Base-by-base conservation (phyloP, 2,113 vertebrate genomes). In the Desmodus rotundus region DNA sequence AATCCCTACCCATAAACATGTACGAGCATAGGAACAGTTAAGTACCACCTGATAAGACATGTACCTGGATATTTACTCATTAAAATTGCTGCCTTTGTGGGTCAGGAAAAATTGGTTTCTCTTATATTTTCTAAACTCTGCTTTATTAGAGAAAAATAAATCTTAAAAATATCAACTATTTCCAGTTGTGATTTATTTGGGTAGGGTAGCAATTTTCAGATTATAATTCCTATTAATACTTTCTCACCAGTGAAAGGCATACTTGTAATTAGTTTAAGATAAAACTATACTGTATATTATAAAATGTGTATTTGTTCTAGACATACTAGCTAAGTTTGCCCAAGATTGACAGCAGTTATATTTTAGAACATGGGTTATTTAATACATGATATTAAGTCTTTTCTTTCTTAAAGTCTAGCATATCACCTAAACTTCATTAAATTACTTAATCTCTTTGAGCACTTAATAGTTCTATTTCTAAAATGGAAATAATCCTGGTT, bases 391-490 rank as follows among this genome's bases (percentile, higher is more conserved):
- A 74, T 65, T 93, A 22, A 83, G 63, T 33, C 81, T 43, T 78
- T 84, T 65, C 33, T 74, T 87, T 83, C 88, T 95, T 89, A 61
- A 89, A 54, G 24, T 67, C 36, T 63, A 89, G 14, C 36, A 50
- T 94, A 74, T 82, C 58, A 74, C 28, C 84, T 96, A 54, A 92
- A 54, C 68, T 92, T 92, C 28, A 36, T 6, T 96, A 89, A 88
- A 65, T 96, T 76, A 67, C 15, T 67, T 89, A 84, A 77, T 81
- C 47, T 96, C 52, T 82, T 95, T 77, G 43, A 82, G 38, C 16
- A 70, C 74, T 94, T 74, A 13, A n/a, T 94, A 70, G 92, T 96
- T 96, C 84, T 95, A 24, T 86, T 50, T 84, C 58, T 96, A 54
- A 91, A 92, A 28, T 93, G 45, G 38, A 92, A 33, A 56, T 93